Conservation (phyloP, 2,797 vertebrate species). For the Anguilla marmorata region DNA sequence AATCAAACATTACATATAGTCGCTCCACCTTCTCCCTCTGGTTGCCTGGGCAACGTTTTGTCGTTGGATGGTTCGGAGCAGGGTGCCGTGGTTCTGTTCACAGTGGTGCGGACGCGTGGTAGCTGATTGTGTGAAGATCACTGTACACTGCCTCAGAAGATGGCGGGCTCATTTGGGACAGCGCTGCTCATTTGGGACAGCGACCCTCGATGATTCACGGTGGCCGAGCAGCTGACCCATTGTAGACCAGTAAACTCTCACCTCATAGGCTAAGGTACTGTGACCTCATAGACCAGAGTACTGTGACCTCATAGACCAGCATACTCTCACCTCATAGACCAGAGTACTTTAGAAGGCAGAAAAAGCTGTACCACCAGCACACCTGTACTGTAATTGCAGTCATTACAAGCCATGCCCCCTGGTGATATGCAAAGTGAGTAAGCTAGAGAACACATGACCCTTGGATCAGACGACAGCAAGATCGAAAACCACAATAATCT, state of each 20-base stretch:
- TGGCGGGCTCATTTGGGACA: neutral
- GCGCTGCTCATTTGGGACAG: neutral
- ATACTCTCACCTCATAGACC: neutral
- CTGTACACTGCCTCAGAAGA: neutral
- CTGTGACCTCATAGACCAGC: neutral
- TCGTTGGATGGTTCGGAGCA: neutral
- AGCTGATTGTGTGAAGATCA: neutral
- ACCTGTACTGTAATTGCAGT: neutral
- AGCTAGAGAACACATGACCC: neutral
- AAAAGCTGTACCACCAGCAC: neutral
- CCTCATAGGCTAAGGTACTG: neutral
- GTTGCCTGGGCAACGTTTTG: conserved; percentile 1
- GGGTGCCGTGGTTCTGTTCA: neutral
- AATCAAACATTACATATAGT: conserved; percentile 35
- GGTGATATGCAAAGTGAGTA: neutral
- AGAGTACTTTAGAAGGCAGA: neutral
- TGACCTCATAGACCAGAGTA: neutral
- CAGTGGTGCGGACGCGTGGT: neutral
- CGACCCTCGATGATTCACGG: neutral
- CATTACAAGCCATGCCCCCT: neutral
- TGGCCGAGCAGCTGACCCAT: no score
- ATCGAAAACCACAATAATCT: neutral
- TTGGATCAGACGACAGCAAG: neutral
- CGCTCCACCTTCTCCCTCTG: neutral
- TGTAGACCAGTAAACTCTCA: neutral